Evolutionary conservation across 2,888 invertebrate species (phyloP), one percentile per base, ranked within the genome.

Genomic region (Anoncus sp.): DNA sequence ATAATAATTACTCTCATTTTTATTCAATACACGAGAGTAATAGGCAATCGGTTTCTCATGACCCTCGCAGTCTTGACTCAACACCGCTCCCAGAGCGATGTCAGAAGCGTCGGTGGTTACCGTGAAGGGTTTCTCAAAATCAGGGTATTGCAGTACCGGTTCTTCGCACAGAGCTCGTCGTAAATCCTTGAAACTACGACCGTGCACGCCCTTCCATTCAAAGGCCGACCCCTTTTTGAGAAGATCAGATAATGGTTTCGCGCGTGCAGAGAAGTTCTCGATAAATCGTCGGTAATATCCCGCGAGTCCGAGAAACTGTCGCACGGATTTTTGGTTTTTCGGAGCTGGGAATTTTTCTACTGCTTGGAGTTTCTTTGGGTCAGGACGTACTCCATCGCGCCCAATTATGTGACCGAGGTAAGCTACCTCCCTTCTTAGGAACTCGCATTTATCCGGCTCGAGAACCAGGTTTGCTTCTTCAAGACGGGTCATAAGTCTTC

Each of bases 81-180:
- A 12, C 5, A 80, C 38, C 1, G 78, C 67, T 1, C 75, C 76
- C 3, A 80, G 1, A 0, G 75, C 78, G 7, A 43, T 16, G 24
- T 78, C 75, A 0, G 55, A 72, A 0, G 70, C 79, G 14, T 79
- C 79, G 0, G 77, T 81, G 0, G 80, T 81, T 2, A 80, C 1
- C 0, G 65, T 62, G 31, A 82, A 82, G 7, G 60, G 62, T 53
- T 75, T 14, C 10, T 27, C 18, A 14, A 81, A 65, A 65, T 80
- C 75, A 0, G 80, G 77, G 12, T 75, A 74, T 45, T 66, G 73
- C 24, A 81, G 55, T 3, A 77, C 40, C 0, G 79, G 80, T 12
- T 60, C 63, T 12, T n/a, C 51, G 14, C 75, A 77, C 1, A 79
- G 53, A 12, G 49, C 71, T 20, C 51, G 24, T 14, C 51, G 62